Evolutionary conservation across 35 echinoderm and acorn worm genomes (phyloP), one percentile per base, ranked within the genome.

Genomic region (Ophioderma brevispina): DNA sequence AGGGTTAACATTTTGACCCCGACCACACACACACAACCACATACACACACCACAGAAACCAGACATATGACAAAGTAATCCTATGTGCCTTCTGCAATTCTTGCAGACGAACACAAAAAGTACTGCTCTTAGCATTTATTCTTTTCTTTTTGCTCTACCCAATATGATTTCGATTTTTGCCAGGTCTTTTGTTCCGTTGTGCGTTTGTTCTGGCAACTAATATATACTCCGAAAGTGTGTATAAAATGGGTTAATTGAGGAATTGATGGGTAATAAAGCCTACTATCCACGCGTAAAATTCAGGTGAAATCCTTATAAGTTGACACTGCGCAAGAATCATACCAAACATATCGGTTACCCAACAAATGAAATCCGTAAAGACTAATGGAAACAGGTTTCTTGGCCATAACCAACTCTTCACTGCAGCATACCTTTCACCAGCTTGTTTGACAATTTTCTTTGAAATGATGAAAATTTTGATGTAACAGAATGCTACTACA

Each of bases 221-320:
- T n/a, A n/a, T n/a, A n/a, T n/a, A n/a, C n/a, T n/a, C n/a, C n/a
- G n/a, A n/a, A n/a, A n/a, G n/a, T n/a, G n/a, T n/a, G n/a, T 94
- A 94, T 1, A 94, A 49, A 85, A 90, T 18, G 92, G 92, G 50
- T 94, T 94, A 0, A 82, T 50, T 23, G 87, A 63, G 55, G 87
- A 90, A 75, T 94, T 94, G 30, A 94, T 76, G 0, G 92, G 92
- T 39, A 94, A 94, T 86, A 70, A 94, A 86, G 0, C 84, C 87
- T 38, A 81, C 87, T 28, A 88, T 64, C 75, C 89, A 89, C 13
- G 87, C 87, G 56, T 94, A 94, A 17, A 87, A 79, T 32, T 94
- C 86, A 34, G 81, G 86, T n/a, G 86, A 40, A 30, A 94, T 89
- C 55, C 84, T 33, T 23, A 76, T 75, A 84, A 75, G 78, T 37